A percentile compares a stretch with the other conserved stretches of the same genome.
Conservation (phyloP, 2,113 vertebrate genomes). For the Pterocles orientalis region DNA sequence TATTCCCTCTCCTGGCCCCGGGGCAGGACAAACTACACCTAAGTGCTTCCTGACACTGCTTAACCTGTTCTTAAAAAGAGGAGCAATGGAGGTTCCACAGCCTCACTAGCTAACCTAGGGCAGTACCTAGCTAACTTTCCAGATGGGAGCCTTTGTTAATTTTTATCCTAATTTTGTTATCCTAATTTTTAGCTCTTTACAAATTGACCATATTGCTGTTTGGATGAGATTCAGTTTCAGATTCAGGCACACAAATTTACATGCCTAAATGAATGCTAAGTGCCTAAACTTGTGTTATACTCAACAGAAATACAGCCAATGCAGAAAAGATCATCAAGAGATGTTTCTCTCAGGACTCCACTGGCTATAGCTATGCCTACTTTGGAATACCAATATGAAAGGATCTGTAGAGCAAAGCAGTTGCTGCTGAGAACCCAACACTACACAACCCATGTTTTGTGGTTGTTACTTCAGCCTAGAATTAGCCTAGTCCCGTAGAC, state of each 20-base stretch:
- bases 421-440: not conserved
- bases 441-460: accelerated
- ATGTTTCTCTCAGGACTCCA: not conserved
- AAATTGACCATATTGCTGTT: not conserved
- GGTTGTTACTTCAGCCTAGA: not conserved
- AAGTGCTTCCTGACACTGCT: not conserved
- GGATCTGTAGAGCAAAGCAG: not conserved
- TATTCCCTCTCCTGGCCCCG: not conserved
- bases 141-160: not conserved
- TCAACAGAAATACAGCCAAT: not conserved
- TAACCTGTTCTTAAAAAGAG: not conserved
- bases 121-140: not conserved
- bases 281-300: not conserved
- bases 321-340: accelerated
- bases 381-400: accelerated
- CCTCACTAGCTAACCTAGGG: not conserved
- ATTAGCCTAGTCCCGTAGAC: not conserved
- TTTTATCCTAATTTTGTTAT: not conserved
- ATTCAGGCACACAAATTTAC: not conserved
- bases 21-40: not conserved
- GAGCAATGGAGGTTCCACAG: not conserved
- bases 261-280: not conserved
- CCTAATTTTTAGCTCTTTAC: not conserved
- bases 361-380: not conserved
- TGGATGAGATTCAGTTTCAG: not conserved